Evolutionary conservation across 1,140 invertebrate genomes (phyloP).

Genomic region (Rhynchophorus ferrugineus): DNA sequence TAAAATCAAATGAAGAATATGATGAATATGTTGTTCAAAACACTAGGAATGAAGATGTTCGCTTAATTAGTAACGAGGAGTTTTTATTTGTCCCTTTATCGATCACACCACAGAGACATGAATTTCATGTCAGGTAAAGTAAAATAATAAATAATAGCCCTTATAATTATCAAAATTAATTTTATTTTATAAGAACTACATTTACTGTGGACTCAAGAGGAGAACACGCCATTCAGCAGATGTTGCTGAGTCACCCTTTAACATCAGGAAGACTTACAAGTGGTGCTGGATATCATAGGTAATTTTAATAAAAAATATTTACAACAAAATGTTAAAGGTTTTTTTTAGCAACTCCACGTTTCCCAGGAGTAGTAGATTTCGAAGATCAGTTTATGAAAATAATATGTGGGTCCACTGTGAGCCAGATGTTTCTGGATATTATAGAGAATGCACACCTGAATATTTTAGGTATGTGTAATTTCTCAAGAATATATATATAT

Average conservation of each 20-base stretch:
- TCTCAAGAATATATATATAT: background rate
- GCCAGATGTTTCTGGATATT: slow-evolving; percentile 56
- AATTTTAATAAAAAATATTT: slow-evolving; percentile 7
- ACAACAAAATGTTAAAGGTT: too few relatives aligned
- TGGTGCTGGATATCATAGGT: slow-evolving; percentile 23
- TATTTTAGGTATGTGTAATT: slow-evolving; percentile 57
- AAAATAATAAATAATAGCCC: background rate
- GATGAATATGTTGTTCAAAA: slow-evolving; percentile 60
- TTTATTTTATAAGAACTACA: slow-evolving; percentile 45
- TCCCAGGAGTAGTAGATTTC: slow-evolving; percentile 33
- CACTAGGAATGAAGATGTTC: slow-evolving; percentile 19
- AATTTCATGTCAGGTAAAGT: slow-evolving; percentile 39
- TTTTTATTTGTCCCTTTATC: slow-evolving; percentile 30
- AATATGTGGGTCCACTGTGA: slow-evolving; percentile 65
- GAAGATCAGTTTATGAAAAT: slow-evolving; percentile 68
- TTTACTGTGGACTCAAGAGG: slow-evolving; percentile 49
- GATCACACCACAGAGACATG: slow-evolving; percentile 29
- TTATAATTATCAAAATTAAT: background rate
- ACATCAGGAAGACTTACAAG: slow-evolving; percentile 28
- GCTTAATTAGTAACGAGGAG: slow-evolving; percentile 23
- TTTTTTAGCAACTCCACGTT: too few relatives aligned
- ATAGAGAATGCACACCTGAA: slow-evolving; percentile 62
- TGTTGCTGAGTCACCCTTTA: slow-evolving; percentile 46
- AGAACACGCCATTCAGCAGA: slow-evolving; percentile 46
- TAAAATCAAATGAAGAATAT: slow-evolving; percentile 77